phyloP scores from a whole-genome alignment of 2,113 vertebrate genomes.

The Rhadina sibilatrix region DNA sequence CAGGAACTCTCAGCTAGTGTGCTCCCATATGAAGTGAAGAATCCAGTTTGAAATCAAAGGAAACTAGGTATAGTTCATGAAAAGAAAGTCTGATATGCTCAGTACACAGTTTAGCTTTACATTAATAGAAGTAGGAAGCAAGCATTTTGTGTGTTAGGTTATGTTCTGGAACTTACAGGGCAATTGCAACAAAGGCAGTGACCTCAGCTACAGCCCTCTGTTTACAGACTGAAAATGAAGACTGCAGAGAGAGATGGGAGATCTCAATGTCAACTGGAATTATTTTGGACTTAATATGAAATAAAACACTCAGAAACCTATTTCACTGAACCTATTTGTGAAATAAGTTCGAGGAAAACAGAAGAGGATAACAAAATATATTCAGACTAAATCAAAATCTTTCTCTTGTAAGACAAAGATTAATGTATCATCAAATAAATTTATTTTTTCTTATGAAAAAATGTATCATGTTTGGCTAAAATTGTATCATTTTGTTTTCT shows the following conservation, averaged over 20 bases:
- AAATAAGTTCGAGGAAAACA: background rate
- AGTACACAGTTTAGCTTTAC: background rate
- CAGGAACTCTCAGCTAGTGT: background rate
- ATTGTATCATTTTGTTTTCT: background rate
- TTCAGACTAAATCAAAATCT: background rate
- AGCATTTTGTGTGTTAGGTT: background rate
- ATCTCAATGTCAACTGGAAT: background rate
- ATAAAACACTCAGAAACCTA: background rate
- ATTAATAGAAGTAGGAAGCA: background rate
- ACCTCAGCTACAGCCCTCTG: background rate
- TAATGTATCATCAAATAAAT: background rate
- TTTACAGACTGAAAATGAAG: background rate
- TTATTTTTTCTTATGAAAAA: background rate
- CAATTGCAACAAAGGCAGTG: background rate
- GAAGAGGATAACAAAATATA: background rate
- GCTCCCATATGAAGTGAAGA: background rate
- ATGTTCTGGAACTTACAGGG: background rate
- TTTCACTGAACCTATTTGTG: background rate
- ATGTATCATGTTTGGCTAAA: background rate
- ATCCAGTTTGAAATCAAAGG: background rate
- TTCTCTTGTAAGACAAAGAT: background rate
- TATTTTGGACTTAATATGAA: background rate
- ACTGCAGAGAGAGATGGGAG: background rate
- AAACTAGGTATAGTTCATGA: background rate
- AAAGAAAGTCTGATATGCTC: background rate